phyloP scores from a whole-genome alignment of 1,140 invertebrate genomes.

The Panulirus ornatus region DNA sequence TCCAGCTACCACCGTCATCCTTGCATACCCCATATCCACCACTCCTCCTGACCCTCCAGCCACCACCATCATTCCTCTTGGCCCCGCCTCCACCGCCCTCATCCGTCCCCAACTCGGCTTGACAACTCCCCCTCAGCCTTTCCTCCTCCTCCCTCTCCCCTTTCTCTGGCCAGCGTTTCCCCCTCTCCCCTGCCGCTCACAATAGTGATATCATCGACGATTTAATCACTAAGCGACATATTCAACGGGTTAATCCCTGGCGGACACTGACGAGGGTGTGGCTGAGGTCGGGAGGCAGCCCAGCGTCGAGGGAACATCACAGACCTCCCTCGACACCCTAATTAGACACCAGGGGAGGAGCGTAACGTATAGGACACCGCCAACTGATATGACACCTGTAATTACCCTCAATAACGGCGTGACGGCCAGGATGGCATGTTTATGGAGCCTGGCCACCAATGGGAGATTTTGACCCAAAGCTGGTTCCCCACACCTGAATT shows the following conservation, averaged over 20 bases:
- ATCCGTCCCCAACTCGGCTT: background rate
- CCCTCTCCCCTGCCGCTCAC: background rate
- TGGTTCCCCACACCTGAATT: background rate
- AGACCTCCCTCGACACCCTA: too few relatives aligned
- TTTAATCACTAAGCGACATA: slow-evolving; percentile 28
- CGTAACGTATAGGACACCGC: too few relatives aligned
- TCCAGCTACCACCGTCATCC: background rate
- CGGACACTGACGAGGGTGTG: background rate
- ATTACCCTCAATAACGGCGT: too few relatives aligned
- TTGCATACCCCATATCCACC: background rate
- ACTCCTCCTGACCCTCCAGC: background rate
- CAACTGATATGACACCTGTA: too few relatives aligned
- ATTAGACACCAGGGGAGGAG: too few relatives aligned
- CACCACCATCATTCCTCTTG: background rate
- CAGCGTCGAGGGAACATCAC: too few relatives aligned
- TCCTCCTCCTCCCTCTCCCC: background rate
- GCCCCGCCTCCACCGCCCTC: background rate
- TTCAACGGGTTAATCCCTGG: background rate
- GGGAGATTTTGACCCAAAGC: background rate
- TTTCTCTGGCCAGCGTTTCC: background rate
- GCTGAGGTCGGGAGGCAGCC: background rate
- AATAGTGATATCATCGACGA: slow-evolving; percentile 36
- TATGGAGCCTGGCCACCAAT: too few relatives aligned
- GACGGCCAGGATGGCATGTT: too few relatives aligned
- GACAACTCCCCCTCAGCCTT: background rate